A percentile compares a stretch with the other conserved stretches of the same genome.
phyloP scores from a whole-genome alignment of 2,113 vertebrate species.

The Dipodomys stephensi region DNA sequence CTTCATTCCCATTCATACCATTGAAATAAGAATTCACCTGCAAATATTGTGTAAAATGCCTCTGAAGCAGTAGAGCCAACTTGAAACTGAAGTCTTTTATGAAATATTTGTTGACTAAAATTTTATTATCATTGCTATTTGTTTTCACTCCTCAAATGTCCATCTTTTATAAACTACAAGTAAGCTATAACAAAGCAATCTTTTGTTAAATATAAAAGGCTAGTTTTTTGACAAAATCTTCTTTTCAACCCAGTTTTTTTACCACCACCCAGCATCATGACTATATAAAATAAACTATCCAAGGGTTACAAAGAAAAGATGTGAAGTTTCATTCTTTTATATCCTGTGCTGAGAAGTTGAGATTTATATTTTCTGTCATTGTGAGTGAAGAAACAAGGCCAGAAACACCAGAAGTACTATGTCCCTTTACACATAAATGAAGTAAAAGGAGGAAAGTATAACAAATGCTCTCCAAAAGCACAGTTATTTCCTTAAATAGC shows the following conservation, averaged over 20 bases:
- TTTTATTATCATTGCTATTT: neutral
- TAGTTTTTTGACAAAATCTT: neutral
- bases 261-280: neutral
- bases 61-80: neutral
- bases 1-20: neutral
- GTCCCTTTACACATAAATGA: neutral
- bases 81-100: neutral
- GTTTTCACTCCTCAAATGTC: slow-evolving; percentile 1
- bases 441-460: neutral
- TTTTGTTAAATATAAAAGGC: slow-evolving; percentile 1
- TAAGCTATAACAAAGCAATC: neutral
- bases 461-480: neutral
- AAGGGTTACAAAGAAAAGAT: neutral
- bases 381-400: neutral
- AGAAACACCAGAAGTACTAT: neutral
- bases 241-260: slow-evolving; percentile 7
- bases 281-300: neutral
- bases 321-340: slow-evolving; percentile 36
- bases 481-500: slow-evolving; percentile 27
- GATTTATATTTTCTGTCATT: neutral
- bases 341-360: neutral
- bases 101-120: neutral
- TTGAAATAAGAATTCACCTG: neutral
- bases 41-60: neutral
- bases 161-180: neutral